phyloP scores from a whole-genome alignment of 2,113 vertebrate genomes.

The Prinia subflava region DNA sequence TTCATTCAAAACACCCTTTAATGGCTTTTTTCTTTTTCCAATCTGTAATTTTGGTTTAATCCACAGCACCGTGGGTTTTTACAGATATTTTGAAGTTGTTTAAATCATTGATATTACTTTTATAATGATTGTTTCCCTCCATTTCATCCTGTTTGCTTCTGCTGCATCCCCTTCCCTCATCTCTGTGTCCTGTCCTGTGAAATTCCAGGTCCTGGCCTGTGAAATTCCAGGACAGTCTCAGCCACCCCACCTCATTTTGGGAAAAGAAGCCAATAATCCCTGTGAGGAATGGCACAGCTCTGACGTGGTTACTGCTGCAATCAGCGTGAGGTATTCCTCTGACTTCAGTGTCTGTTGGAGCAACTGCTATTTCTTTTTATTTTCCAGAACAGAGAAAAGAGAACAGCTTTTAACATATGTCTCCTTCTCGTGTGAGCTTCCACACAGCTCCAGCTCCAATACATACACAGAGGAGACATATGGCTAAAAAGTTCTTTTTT shows the following conservation, averaged over 20 bases:
- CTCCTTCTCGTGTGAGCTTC: slow-evolving; percentile 21
- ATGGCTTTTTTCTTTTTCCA: neutral
- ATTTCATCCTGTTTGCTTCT: neutral
- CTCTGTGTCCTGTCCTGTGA: neutral
- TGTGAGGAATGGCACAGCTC: neutral
- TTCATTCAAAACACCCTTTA: slow-evolving; percentile 16
- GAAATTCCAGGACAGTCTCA: neutral
- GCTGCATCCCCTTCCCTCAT: neutral
- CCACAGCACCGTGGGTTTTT: neutral
- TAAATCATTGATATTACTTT: neutral
- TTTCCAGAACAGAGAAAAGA: slow-evolving; percentile 40
- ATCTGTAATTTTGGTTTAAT: neutral
- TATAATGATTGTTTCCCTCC: neutral
- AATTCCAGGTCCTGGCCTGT: neutral
- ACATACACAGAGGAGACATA: slow-evolving; percentile 16
- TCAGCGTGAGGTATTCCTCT: neutral
- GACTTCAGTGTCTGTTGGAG: slow-evolving; percentile 18
- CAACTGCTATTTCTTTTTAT: slow-evolving; percentile 40
- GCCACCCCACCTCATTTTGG: neutral
- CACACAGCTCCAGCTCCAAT: neutral
- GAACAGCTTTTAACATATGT: slow-evolving; percentile 58
- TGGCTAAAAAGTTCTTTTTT: slow-evolving; percentile 1
- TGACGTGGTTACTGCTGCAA: neutral
- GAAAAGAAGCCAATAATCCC: neutral
- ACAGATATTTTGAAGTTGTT: neutral